Conservation (phyloP, 2,797 vertebrate genomes). For the Pagetopsis macropterus region DNA sequence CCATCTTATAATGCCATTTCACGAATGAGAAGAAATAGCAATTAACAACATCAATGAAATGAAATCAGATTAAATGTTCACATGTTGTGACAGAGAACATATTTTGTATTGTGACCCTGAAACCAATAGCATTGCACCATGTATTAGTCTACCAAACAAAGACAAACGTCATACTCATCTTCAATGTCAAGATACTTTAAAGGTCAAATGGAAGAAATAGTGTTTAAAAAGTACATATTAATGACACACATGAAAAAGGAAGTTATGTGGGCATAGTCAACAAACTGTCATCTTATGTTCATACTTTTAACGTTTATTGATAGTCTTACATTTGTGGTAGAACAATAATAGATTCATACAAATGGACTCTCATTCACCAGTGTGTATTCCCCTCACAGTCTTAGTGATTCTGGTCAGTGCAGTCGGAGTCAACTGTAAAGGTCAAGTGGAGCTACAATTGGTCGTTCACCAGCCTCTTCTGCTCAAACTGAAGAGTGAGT, state of each 20-base stretch:
- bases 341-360: background rate
- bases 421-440: slow-evolving; percentile 57
- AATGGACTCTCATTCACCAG: slow-evolving; percentile 6
- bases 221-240: background rate
- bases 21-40: slow-evolving; percentile 16
- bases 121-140: background rate
- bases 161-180: background rate
- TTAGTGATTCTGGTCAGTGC: slow-evolving; percentile 58
- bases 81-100: background rate
- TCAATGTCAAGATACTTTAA: background rate
- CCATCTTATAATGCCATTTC: slow-evolving; percentile 3
- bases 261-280: background rate
- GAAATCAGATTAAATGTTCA: background rate
- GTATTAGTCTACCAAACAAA: background rate
- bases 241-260: background rate
- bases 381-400: slow-evolving; percentile 7
- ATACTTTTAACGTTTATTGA: background rate
- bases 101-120: background rate
- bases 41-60: background rate
- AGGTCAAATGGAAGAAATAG: background rate
- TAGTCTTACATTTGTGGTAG: background rate
- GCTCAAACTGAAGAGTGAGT: slow-evolving; percentile 50
- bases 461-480: slow-evolving; percentile 48
- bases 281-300: background rate
- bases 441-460: slow-evolving; percentile 58